These are phyloP conservation scores for Pedicia rivosa DNA, from an alignment of 2,888 invertebrate genomes.

Conservation along the genomic window DNA sequence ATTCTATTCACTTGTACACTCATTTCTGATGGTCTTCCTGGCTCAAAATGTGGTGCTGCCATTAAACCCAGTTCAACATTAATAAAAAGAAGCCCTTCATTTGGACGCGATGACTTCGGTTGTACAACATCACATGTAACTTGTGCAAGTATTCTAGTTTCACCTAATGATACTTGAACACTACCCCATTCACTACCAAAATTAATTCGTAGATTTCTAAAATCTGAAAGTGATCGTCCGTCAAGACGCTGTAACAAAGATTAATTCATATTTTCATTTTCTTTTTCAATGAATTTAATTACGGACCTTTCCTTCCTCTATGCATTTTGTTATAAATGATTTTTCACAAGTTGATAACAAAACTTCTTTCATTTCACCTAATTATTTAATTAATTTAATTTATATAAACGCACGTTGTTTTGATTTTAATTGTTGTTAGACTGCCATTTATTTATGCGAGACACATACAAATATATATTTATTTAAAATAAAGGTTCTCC, in stretches of 20 bases:
- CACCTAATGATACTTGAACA: conserved; percentile 60
- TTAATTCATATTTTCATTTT: not conserved
- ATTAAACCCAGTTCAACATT: conserved; percentile 78
- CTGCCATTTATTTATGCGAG: too few relatives aligned
- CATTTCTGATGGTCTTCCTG: conserved; percentile 54
- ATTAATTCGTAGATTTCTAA: conserved; percentile 48
- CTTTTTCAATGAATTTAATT: not conserved
- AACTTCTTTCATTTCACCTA: conserved; percentile 42
- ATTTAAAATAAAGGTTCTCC: too few relatives aligned
- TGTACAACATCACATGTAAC: conserved; percentile 75
- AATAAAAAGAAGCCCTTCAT: conserved; percentile 72
- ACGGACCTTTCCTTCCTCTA: conserved; percentile 44
- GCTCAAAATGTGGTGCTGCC: conserved; percentile 73
- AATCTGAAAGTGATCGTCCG: conserved; percentile 59
- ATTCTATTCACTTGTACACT: conserved; percentile 60
- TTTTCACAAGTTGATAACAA: conserved; percentile 54
- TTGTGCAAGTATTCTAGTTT: conserved; percentile 75
- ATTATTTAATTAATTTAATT: too few relatives aligned
- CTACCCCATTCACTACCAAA: conserved; percentile 76
- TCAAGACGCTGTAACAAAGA: conserved; percentile 51
- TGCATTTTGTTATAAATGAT: conserved; percentile 46
- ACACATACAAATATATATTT: too few relatives aligned
- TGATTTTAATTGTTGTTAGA: too few relatives aligned
- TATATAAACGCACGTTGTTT: too few relatives aligned
- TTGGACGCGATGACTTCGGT: conserved; percentile 72